These are phyloP conservation scores for Nicator chloris DNA, from an alignment of 2,113 vertebrate species.

Conservation along the genomic window DNA sequence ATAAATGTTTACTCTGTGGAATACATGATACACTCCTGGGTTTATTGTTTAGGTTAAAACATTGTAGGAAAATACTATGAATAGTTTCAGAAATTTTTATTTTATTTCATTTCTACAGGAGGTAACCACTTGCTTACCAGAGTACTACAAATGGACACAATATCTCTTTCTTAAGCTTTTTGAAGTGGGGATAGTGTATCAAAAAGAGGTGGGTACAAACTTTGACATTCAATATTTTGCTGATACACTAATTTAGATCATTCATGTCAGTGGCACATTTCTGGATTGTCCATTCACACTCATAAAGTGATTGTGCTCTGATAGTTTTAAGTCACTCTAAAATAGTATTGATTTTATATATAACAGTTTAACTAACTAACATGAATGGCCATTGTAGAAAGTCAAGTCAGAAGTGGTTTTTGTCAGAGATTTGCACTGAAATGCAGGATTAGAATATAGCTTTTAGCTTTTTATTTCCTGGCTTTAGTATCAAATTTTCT, in stretches of 20 bases:
- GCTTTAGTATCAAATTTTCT: background rate
- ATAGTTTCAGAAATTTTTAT: background rate
- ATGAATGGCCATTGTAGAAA: background rate
- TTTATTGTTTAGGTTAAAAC: background rate
- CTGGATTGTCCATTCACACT: background rate
- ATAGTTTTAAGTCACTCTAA: background rate
- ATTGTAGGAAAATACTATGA: background rate
- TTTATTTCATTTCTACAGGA: conserved; percentile 76
- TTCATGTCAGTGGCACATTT: background rate
- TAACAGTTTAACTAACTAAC: background rate
- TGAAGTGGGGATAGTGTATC: conserved; percentile 90
- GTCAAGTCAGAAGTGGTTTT: background rate
- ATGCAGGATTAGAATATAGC: background rate
- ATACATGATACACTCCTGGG: background rate
- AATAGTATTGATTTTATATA: background rate
- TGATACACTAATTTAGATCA: background rate
- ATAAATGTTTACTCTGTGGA: background rate
- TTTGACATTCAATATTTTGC: background rate
- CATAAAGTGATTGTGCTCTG: background rate
- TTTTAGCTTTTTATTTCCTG: background rate
- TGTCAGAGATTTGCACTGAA: background rate
- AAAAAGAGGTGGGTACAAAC: conserved; percentile 87
- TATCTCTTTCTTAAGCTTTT: conserved; percentile 93
- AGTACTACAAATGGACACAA: conserved; percentile 98
- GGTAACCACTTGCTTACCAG: conserved; percentile 89